Percentiles rank a stretch among this genome's conserved stretches.
Conservation (phyloP, 1,140 invertebrate species). For the Sitobion miscanthi region DNA sequence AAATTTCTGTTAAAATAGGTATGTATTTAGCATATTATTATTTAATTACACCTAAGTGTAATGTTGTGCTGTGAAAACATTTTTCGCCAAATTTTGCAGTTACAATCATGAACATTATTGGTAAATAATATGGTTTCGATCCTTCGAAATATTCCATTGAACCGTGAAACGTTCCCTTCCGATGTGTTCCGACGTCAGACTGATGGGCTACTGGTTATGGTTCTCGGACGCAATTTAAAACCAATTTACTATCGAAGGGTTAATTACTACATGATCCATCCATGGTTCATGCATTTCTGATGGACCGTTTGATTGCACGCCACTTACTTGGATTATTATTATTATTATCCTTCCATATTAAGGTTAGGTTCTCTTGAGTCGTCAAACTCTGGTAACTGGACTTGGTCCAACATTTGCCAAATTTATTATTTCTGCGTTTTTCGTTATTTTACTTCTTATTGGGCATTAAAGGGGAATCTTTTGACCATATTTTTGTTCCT, state of each 20-base stretch:
- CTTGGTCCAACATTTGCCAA: too few species aligned
- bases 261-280: neutral
- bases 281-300: neutral
- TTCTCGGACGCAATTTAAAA: neutral
- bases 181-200: neutral
- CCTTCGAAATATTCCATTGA: neutral
- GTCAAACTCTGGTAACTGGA: too few species aligned
- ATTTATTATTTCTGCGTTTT: neutral
- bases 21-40: too few species aligned
- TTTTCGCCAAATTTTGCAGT: neutral
- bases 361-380: too few species aligned
- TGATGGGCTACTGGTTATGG: neutral
- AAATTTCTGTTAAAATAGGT: neutral
- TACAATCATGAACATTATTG: neutral
- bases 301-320: neutral
- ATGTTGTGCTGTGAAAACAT: neutral
- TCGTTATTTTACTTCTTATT: neutral
- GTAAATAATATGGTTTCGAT: neutral
- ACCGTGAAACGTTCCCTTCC: neutral
- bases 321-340: neutral
- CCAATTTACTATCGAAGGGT: neutral
- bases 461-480: neutral
- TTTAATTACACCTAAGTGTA: neutral
- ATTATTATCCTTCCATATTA: neutral
- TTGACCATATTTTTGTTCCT: neutral